Base-by-base conservation (phyloP, 2,113 vertebrate genomes). In the Hippocampus barbouri region DNA sequence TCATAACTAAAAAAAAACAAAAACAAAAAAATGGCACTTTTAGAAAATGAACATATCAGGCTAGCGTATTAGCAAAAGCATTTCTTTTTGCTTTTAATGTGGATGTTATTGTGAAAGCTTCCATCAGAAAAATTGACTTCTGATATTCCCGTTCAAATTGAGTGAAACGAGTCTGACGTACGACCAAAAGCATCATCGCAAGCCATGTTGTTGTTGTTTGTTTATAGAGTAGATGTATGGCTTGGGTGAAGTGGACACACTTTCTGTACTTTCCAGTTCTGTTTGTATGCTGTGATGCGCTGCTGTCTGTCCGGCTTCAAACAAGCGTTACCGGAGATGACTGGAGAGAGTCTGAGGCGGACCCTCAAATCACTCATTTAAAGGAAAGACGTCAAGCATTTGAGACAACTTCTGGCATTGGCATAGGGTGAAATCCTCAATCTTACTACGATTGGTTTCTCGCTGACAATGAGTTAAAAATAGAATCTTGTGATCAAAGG, bases 401-500 rank as follows among this genome's bases (percentile, higher is more conserved):
- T 68, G 45, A 80, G 61, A 66, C 65, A 51, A 63, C 34, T 63
- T 9, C 23, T n/a, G 12, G 68, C 2, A 64, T 85, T 72, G 80
- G 61, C 75, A 74, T 73, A 62, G 73, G 8, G 47, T 56, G 70
- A 77, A 79, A 80, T 69, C 84, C 60, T 74, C 71, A 21, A 64
- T 43, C 38, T 12, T 8, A 16, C 60, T 15, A n/a, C 78, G 79
- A 74, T 74, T 84, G 83, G 73, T 83, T 82, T 78, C 81, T 84
- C 66, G 12, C 82, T 79, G 81, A 85, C 84, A 87, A 88, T 74
- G 85, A 90, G 77, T 38, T 82, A 89, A 91, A 91, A 93, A 89
- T 88, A 91, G 87, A 86, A 68, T 25, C 64, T 21, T 1, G 71
- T 80, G 87, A 91, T 91, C 90, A 92, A 91, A 91, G 85, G 78